These are phyloP conservation scores for Criorhina ranunculi DNA, from an alignment of 2,888 invertebrate genomes.

Conservation along the genomic window DNA sequence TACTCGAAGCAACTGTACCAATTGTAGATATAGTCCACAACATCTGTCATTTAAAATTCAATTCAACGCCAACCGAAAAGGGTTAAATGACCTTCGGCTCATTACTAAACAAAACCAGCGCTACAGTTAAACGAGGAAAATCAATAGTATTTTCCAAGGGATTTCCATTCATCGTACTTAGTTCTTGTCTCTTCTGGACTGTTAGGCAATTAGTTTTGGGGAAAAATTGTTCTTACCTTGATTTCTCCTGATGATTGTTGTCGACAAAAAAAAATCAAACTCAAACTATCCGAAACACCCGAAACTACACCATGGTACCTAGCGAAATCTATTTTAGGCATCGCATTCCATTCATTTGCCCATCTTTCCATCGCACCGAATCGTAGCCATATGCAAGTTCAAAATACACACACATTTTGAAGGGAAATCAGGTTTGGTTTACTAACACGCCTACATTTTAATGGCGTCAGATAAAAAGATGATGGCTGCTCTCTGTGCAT, in stretches of 20 bases:
- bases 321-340: slow-evolving; percentile 65
- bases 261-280: slow-evolving; percentile 30
- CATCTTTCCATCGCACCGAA: slow-evolving; percentile 27
- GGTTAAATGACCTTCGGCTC: slow-evolving; percentile 53
- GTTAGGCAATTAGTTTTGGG: slow-evolving; percentile 49
- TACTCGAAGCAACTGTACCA: slow-evolving; percentile 12
- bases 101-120: background rate
- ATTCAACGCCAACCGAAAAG: slow-evolving; percentile 14
- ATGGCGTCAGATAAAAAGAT: slow-evolving; percentile 72
- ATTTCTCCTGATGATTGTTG: slow-evolving; percentile 24
- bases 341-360: slow-evolving; percentile 54
- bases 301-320: slow-evolving; percentile 49
- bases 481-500: slow-evolving; percentile 68
- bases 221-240: slow-evolving; percentile 56
- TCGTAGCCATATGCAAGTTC: slow-evolving; percentile 58
- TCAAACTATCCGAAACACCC: slow-evolving; percentile 54
- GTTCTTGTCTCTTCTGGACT: slow-evolving; percentile 20
- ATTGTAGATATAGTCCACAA: too few relatives aligned
- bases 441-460: slow-evolving; percentile 71
- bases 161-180: background rate
- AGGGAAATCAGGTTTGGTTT: slow-evolving; percentile 47
- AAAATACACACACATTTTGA: slow-evolving; percentile 18
- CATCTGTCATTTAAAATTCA: slow-evolving; percentile 2
- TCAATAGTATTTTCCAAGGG: slow-evolving; percentile 32
- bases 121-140: slow-evolving; percentile 11